phyloP scores from a whole-genome alignment of 2,888 invertebrate genomes.

The Sipunculus nudus region DNA sequence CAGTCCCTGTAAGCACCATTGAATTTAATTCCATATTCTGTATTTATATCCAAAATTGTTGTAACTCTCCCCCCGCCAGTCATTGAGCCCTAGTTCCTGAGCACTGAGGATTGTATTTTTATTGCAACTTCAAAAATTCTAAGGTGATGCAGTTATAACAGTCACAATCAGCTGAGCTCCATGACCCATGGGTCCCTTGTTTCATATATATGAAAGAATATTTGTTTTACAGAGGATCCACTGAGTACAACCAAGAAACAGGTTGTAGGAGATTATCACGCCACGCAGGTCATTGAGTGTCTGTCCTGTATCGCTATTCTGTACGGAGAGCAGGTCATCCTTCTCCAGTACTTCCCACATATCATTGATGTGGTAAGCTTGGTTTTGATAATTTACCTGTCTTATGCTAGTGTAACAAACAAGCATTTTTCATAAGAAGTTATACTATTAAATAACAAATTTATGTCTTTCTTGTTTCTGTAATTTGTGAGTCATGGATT shows the following conservation, averaged over 20 bases:
- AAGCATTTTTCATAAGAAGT: neutral
- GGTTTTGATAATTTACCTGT: neutral
- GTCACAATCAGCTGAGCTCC: too few species aligned
- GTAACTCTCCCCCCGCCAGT: too few species aligned
- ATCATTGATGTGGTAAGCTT: slow-evolving; percentile 59
- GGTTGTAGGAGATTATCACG: slow-evolving; percentile 79
- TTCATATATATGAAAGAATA: too few species aligned
- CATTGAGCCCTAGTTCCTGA: too few species aligned
- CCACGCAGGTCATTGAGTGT: slow-evolving; percentile 88
- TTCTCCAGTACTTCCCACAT: slow-evolving; percentile 63
- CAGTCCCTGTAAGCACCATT: too few species aligned
- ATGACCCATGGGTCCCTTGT: too few species aligned
- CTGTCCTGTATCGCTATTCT: slow-evolving; percentile 82
- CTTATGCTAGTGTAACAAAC: neutral
- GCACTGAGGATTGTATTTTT: too few species aligned
- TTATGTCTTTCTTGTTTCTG: neutral
- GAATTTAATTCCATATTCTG: too few species aligned
- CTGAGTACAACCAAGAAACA: slow-evolving; percentile 31
- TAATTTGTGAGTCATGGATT: neutral
- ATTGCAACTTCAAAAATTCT: too few species aligned
- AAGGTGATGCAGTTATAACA: too few species aligned
- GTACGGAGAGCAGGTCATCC: slow-evolving; percentile 65
- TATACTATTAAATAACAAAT: neutral
- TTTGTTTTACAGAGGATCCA: neutral
- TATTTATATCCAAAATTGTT: too few species aligned